Base-by-base conservation (phyloP, 2,113 vertebrate species). In the Mormoops blainvillei region DNA sequence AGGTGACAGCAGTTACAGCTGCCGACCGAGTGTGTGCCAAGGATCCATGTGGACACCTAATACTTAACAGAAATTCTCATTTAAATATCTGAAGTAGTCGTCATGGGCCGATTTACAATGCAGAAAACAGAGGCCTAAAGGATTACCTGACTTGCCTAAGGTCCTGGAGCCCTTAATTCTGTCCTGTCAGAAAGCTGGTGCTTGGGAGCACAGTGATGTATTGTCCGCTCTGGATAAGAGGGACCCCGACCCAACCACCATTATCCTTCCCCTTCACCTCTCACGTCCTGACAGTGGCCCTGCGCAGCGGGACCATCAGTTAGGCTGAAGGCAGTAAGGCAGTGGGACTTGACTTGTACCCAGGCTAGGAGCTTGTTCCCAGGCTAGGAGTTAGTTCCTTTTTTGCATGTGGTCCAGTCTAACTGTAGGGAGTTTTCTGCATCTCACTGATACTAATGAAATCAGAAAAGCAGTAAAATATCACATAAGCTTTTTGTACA, bases 401-500 rank as follows among this genome's bases (percentile, higher is more conserved):
- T 65, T 31, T 63, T 13, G 61, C 38, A 24, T 24, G 41, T 80
- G 78, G 38, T 50, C 45, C n/a, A 11, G 43, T 91, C 38, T 95
- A 68, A 52, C 68, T 36, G 8, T 36, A 45, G 36, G 3, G 74
- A 36, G 2, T 82, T 87, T 88, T 87, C 91, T 95, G 71, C 48
- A 85, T 88, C 89, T 97, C 45, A n/a, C 11, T 86, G 90, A 45
- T 86, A 73, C 26, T 85, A 94, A 84, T 65, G 68, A 96, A 93
- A 56, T 89, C 87, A 89, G 50, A 92, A 67, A 63, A 65, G 90
- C 70, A 89, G 50, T 56, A 61, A 43, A 86, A 28, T 31, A 36
- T 68, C 33, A 5, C 41, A 41, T 56, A 5, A 78, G 28, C 33
- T 89, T 88, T 87, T 92, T 67, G 41, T 76, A 43, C 28, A n/a